Base-by-base conservation (phyloP, 2,113 vertebrate species). In the Garra rufa region DNA sequence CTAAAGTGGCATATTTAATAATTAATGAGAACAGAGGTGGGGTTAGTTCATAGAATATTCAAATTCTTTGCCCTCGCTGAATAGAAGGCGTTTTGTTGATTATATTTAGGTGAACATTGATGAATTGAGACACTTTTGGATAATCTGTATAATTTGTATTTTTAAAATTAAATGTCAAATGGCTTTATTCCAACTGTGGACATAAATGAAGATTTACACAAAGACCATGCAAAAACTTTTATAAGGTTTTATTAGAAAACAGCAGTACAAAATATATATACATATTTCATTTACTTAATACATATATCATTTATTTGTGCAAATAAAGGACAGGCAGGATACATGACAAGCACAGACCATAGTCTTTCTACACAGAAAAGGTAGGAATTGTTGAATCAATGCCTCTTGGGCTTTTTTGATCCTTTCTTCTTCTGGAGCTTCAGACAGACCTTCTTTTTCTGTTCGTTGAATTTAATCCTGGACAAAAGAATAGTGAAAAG, bases 11-110 rank as follows among this genome's bases (percentile, higher is more conserved):
- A 41, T 30, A 76, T 34, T 93, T 67, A 91, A 93, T 91, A 87
- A 93, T 94, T 90, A 46, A 92, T 90, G 57, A 79, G 81, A 88
- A 89, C 89, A 73, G 76, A 74, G 89, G 84, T 80, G 65, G 48
- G 88, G 91, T 84, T 86, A 88, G 70, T 24, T 85, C 85, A 88
- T 92, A 83, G 87, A 89, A 91, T 88, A 92, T 91, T 87, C 2
- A 26, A 28, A 26, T 76, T 14, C 0, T 11, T 63, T 77, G 57
- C 43, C 6, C 15, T 28, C 14, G 41, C 41, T 78, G 43, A 71
- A 52, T 76, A 77, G 21, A n/a, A 65, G 8, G 38, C 41, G 10
- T 41, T 30, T 61, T 78, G 13, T 26, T 24, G 11, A 26, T 73
- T 15, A 44, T 44, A 71, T 7, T 73, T 46, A 24, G 38, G n/a